Evolutionary conservation across 2,797 vertebrate genomes (phyloP), one percentile per base, ranked within the genome.

Genomic region (Cynopterus sphinx): DNA sequence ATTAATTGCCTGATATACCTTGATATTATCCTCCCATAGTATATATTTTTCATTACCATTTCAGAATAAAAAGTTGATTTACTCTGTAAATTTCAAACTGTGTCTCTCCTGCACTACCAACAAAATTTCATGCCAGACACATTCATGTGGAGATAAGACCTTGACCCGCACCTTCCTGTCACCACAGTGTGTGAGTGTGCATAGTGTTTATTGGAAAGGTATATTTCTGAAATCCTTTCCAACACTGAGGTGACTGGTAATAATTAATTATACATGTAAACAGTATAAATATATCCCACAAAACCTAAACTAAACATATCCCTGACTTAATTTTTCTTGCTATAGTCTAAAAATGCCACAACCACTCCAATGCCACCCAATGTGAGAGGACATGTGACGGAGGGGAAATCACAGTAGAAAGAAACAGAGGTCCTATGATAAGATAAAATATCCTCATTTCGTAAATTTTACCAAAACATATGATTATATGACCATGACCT

Each of bases 381-480:
- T 8, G 0, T 43, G 39, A 89, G 70, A 9, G 16, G 21, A 70
- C 46, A 33, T 51, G 31, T 41, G 31, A 57, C 63, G 21, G 49
- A 92, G 53, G 36, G 9, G 11, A 91, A 87, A 63, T 94, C 51
- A 79, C 31, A 67, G 10, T 28, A 9, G n/a, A 75, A 81, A 51
- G 36, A 53, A 41, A 70, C 28, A 79, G 9, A 46, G 8, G 21
- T 83, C 33, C 84, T 90, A 53, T 75, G n/a, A 19, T 78, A 84
- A 41, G 19, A 93, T 43, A 78, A 77, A 75, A 63, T 70, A 85
- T 36, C 1, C 31, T 41, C n/a, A 51, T 85, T 93, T 79, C 84
- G 3, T 86, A 71, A 75, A 78, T 93, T 91, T 61, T 87, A 39
- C 46, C 46, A 41, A 97, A 95, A 46, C 31, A 63, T 59, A 39